Conservation (phyloP, 2,797 vertebrate species). For the Naso thynnoides region DNA sequence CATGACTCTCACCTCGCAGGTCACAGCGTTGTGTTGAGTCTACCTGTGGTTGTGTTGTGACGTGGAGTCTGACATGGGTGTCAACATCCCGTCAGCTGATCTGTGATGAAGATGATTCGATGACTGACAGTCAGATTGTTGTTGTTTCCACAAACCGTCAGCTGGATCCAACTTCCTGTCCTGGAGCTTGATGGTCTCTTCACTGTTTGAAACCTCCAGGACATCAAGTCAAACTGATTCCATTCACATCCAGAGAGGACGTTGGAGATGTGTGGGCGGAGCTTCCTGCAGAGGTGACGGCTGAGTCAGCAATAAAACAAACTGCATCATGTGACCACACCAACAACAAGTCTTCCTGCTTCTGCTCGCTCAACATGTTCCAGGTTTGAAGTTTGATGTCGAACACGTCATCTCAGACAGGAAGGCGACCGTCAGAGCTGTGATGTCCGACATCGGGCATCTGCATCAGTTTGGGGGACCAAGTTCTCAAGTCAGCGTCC, state of each 20-base stretch:
- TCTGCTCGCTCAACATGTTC: conserved; percentile 37
- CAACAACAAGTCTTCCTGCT: conserved; percentile 81
- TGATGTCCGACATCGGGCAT: not conserved
- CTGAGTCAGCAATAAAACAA: conserved; percentile 71
- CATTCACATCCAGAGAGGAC: conserved; percentile 6
- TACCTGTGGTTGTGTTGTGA: not conserved
- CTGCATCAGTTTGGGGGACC: not conserved
- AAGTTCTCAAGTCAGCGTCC: too few relatives aligned
- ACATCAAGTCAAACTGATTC: not conserved
- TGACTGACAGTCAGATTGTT: not conserved
- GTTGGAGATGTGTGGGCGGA: conserved; percentile 21
- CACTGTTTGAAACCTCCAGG: not conserved
- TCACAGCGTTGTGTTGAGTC: not conserved
- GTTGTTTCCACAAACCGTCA: not conserved
- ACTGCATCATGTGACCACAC: conserved; percentile 56
- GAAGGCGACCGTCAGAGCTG: conserved; percentile 14
- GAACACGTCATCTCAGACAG: conserved; percentile 6
- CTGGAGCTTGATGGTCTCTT: not conserved
- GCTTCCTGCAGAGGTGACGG: conserved; percentile 51
- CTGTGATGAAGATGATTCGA: not conserved
- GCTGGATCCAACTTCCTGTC: conserved; percentile 37
- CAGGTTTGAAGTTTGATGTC: not conserved
- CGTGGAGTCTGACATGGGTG: not conserved
- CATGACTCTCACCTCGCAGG: conserved; percentile 6
- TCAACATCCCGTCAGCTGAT: not conserved